A percentile compares a stretch with the other conserved stretches of the same genome.
phyloP scores from a whole-genome alignment of 2,113 vertebrate genomes.

The Crypturellus undulatus region DNA sequence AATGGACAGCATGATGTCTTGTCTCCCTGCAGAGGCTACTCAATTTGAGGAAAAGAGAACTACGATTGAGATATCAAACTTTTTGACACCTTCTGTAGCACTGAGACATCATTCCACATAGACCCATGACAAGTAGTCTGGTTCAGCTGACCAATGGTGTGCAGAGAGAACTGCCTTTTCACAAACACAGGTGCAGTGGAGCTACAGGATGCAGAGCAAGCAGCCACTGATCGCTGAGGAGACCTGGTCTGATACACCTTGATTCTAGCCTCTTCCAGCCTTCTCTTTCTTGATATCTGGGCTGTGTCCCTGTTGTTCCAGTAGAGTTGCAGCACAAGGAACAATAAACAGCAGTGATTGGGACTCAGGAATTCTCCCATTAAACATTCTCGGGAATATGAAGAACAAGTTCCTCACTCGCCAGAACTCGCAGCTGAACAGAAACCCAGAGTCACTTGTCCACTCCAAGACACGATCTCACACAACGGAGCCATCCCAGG shows the following conservation, averaged over 20 bases:
- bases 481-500: background rate
- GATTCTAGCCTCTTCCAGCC: background rate
- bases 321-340: background rate
- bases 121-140: background rate
- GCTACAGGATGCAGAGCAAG: background rate
- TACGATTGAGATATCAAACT: background rate
- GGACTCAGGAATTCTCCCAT: background rate
- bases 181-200: background rate
- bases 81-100: background rate
- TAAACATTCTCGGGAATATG: too few species aligned
- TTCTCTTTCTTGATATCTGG: background rate
- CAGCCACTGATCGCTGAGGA: background rate
- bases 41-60: background rate
- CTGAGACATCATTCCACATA: background rate
- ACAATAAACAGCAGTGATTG: background rate
- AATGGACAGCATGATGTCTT: background rate
- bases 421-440: background rate
- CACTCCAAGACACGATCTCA: background rate
- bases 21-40: background rate
- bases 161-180: background rate
- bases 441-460: background rate
- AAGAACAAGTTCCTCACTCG: too few species aligned
- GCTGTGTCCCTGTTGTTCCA: background rate
- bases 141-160: background rate
- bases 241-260: background rate